Evolutionary conservation across 2,888 invertebrate species (phyloP), one percentile per base, ranked within the genome.

Genomic region (Harpalus rubripes): DNA sequence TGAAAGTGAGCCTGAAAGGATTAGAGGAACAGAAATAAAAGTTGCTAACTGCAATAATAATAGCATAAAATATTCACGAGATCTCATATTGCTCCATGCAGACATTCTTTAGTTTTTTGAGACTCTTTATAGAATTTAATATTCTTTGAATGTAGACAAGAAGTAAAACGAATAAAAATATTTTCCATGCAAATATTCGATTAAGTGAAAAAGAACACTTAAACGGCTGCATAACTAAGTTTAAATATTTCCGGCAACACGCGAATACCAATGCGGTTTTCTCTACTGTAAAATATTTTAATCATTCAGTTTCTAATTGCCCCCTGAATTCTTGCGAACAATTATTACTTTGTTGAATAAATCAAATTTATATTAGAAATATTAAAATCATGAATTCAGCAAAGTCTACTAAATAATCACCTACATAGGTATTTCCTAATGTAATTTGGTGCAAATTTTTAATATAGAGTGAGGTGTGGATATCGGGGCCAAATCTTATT

Each of bases 171-270:
- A 80, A 80, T 80, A 61, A 59, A 80, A 61, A 80, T 80, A 80
- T 61, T 80, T 61, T 63, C 44, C 80, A 80, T 80, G 61, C 80
- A 80, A 80, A 80, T 80, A 80, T 80, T 80, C 80, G 61, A 80
- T 80, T 61, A 78, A 80, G 80, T 61, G 32, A 32, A 80, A 80
- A 80, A 80, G 61, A 80, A 41, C 39, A 80, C 59, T 61, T 80
- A 74, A 74, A 68, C 68, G 68, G 2, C 26, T 68, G 68, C 39
- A 68, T 68, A 68, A 68, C 68, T 68, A 68, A 68, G 68, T 68
- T 68, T 68, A 68, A 68, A 68, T 68, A 68, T 68, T 68, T 68
- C 68, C 76, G 76, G 76, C 22, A 12, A 26, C 76, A 76, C 76
- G 76, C 76, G 52, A 76, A 22, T 76, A 44, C 76, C 56, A 76